Percentiles rank a stretch among this genome's conserved stretches.
Evolutionary conservation across 2,113 vertebrate genomes (phyloP).

Genomic region (Rissa tridactyla): DNA sequence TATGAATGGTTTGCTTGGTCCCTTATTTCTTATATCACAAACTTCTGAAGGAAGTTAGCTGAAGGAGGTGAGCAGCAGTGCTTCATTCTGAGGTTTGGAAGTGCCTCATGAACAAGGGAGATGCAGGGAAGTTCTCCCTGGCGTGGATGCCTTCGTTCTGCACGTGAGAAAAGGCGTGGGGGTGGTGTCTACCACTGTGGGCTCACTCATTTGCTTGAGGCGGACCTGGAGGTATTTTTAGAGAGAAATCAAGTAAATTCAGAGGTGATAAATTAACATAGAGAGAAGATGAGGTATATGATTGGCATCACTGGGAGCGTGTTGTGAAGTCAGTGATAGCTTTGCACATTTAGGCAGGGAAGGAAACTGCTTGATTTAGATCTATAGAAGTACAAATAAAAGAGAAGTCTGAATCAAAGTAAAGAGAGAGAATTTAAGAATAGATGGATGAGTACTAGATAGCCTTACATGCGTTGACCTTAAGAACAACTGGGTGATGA

Average conservation of each 20-base stretch:
- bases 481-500: not conserved
- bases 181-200: not conserved
- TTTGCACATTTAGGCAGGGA: not conserved
- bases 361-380: not conserved
- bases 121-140: not conserved
- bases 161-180: accelerated
- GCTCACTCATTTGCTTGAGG: not conserved
- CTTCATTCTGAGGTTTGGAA: not conserved
- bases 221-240: not conserved
- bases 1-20: accelerated
- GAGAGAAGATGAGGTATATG: not conserved
- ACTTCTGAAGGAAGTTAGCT: not conserved
- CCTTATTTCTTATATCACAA: not conserved
- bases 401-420: not conserved
- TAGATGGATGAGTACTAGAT: not conserved
- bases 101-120: not conserved
- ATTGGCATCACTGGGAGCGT: not conserved
- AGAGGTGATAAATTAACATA: not conserved
- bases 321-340: not conserved
- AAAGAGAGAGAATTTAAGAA: not conserved
- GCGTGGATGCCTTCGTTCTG: not conserved
- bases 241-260: not conserved
- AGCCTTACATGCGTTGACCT: accelerated
- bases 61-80: not conserved
- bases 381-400: not conserved